A percentile compares a stretch with the other conserved stretches of the same genome.
These are phyloP conservation scores for Bryconaethiops microstoma DNA, from an alignment of 2,797 vertebrate species.

Conservation along the genomic window DNA sequence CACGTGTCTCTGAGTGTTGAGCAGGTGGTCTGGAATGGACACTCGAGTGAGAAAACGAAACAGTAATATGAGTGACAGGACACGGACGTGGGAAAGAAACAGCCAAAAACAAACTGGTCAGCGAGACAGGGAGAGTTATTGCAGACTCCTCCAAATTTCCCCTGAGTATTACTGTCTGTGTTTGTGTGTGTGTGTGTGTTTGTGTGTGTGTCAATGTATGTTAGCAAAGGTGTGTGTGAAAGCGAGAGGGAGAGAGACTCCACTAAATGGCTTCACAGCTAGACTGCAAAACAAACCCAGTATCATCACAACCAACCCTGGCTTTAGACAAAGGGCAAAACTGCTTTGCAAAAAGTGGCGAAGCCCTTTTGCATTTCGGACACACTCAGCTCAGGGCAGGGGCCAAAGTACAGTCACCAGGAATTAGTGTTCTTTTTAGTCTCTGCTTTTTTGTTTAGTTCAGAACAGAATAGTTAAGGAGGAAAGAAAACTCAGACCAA, in stretches of 20 bases:
- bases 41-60: slow-evolving; percentile 59
- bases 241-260: slow-evolving; percentile 55
- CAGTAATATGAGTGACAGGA: slow-evolving; percentile 60
- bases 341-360: background rate
- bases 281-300: slow-evolving; percentile 68
- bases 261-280: slow-evolving; percentile 71
- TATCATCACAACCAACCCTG: slow-evolving; percentile 59
- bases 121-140: slow-evolving; percentile 66
- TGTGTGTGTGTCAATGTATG: background rate
- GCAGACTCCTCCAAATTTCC: slow-evolving; percentile 74
- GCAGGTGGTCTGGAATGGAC: slow-evolving; percentile 24
- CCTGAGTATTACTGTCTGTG: slow-evolving; percentile 61
- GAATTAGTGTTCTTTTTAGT: background rate
- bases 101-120: slow-evolving; percentile 67
- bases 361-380: background rate
- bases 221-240: slow-evolving; percentile 42
- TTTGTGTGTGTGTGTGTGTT: background rate
- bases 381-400: background rate
- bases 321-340: slow-evolving; percentile 3
- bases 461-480: background rate
- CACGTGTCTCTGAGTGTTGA: slow-evolving; percentile 2
- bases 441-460: background rate
- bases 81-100: slow-evolving; percentile 60
- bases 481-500: background rate
- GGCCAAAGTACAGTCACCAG: slow-evolving; percentile 27